phyloP scores from a whole-genome alignment of 1,140 invertebrate genomes.

The Adelges cooleyi region DNA sequence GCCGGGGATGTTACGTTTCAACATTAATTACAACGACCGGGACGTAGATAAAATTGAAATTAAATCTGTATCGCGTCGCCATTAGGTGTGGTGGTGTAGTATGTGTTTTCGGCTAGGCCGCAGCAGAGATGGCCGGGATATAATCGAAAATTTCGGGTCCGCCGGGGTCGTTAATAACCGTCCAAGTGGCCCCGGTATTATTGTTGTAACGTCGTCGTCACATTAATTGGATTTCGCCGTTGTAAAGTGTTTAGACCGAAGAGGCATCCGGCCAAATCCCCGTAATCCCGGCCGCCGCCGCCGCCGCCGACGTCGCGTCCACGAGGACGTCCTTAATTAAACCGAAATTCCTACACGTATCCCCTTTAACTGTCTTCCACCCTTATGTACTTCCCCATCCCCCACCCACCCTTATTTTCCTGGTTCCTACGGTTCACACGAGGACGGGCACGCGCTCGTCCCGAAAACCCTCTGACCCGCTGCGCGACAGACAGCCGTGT shows the following conservation, averaged over 20 bases:
- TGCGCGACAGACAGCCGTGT: no score
- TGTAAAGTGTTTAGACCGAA: slow-evolving; percentile 23
- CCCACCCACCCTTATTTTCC: no score
- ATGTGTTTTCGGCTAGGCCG: neutral
- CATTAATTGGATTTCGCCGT: slow-evolving; percentile 26
- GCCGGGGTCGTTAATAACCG: slow-evolving; percentile 15
- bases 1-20: no score
- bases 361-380: no score
- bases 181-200: slow-evolving; percentile 25
- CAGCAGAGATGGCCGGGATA: neutral
- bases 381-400: no score
- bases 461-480: no score
- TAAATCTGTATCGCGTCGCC: slow-evolving; percentile 9
- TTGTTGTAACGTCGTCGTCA: slow-evolving; percentile 25
- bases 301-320: neutral
- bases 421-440: no score
- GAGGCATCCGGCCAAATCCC: slow-evolving; percentile 26
- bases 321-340: slow-evolving; percentile 23
- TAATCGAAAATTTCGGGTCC: slow-evolving; percentile 21
- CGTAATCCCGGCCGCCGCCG: slow-evolving; percentile 12
- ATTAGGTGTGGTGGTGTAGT: neutral
- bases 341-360: slow-evolving; percentile 13
- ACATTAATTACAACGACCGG: no score
- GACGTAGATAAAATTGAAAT: slow-evolving; percentile 9
- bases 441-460: no score